phyloP scores from a whole-genome alignment of 2,797 vertebrate genomes.

The Microcaecilia unicolor region DNA sequence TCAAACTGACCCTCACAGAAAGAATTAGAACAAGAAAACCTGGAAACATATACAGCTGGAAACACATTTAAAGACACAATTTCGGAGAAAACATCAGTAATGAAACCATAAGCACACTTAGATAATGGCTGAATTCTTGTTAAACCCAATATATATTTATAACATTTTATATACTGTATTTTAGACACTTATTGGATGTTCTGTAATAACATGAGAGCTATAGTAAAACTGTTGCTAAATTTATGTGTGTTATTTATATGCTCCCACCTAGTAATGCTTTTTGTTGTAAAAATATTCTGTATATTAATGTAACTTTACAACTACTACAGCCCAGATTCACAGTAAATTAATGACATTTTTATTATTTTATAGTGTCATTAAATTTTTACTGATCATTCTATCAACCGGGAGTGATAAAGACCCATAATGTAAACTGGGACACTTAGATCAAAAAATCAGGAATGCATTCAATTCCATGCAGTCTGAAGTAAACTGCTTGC shows the following conservation, averaged over 20 bases:
- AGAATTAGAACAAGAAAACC: neutral
- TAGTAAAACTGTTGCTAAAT: slow-evolving; percentile 85
- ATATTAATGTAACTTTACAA: slow-evolving; percentile 94
- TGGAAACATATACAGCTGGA: slow-evolving; percentile 38
- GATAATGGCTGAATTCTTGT: slow-evolving; percentile 74
- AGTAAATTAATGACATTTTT: slow-evolving; percentile 99
- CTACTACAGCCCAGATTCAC: slow-evolving; percentile 83
- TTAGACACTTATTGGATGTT: slow-evolving; percentile 98
- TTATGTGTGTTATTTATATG: slow-evolving; percentile 83
- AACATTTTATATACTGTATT: slow-evolving; percentile 96
- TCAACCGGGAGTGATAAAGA: slow-evolving; percentile 88
- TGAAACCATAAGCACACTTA: slow-evolving; percentile 59
- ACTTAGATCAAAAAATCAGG: slow-evolving; percentile 61
- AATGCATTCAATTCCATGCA: slow-evolving; percentile 60
- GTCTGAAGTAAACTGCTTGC: slow-evolving; percentile 60
- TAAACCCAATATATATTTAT: slow-evolving; percentile 82
- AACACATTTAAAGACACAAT: slow-evolving; percentile 58
- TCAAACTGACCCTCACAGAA: neutral
- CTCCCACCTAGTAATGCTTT: slow-evolving; percentile 76
- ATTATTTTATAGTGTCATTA: slow-evolving; percentile 99
- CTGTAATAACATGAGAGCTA: slow-evolving; percentile 80
- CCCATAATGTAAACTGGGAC: slow-evolving; percentile 76
- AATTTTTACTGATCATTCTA: slow-evolving; percentile 99
- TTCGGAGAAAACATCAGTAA: too few species aligned
- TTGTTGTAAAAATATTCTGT: slow-evolving; percentile 87